Conservation (phyloP, 2,113 vertebrate genomes). For the Muntiacus muntjak region DNA sequence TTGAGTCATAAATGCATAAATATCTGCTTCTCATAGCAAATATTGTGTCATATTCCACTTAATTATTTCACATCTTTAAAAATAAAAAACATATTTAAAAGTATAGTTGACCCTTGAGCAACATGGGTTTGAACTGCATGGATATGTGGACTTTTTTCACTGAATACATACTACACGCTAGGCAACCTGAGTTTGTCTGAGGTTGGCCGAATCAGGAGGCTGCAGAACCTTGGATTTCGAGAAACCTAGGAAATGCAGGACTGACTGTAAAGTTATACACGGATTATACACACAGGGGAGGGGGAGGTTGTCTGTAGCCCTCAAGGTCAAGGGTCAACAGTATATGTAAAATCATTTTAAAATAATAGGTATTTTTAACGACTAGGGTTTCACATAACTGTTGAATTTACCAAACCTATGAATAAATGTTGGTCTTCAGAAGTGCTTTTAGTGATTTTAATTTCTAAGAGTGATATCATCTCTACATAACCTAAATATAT, state of each 20-base stretch:
- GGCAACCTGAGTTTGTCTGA: background rate
- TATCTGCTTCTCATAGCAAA: background rate
- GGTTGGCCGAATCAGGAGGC: background rate
- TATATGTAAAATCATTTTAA: background rate
- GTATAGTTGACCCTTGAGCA: background rate
- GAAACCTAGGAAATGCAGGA: background rate
- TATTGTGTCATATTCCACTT: background rate
- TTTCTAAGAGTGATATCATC: background rate
- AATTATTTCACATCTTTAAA: background rate
- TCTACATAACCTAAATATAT: background rate
- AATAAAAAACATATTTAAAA: background rate
- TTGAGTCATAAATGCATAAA: background rate
- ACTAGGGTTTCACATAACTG: background rate
- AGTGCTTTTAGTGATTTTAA: slow-evolving; percentile 6
- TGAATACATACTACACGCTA: background rate
- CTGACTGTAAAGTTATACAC: background rate
- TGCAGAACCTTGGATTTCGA: background rate
- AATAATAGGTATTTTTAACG: background rate
- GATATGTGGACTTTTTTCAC: background rate
- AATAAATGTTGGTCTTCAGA: background rate
- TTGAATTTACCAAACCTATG: background rate
- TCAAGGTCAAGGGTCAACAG: background rate
- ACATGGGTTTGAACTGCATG: background rate
- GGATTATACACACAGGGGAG: background rate
- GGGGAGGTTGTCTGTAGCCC: background rate